Evolutionary conservation across 2,113 vertebrate genomes (phyloP), one percentile per base, ranked within the genome.

Genomic region (Atrichornis clamosus): DNA sequence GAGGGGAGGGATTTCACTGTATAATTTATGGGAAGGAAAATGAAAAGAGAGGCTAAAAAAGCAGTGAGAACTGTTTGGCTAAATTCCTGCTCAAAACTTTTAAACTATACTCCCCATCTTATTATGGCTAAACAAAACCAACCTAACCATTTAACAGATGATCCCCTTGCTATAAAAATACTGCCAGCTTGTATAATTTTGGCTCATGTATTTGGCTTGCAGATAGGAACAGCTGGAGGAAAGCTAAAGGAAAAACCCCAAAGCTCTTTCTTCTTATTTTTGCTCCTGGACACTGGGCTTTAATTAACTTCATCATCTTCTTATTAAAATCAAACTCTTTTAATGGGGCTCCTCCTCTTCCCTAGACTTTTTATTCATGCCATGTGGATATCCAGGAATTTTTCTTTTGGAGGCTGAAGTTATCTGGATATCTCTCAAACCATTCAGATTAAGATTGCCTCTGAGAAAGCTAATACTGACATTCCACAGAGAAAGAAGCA

Each of bases 241-340:
- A 93, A 96, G 86, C 39, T 82, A 94, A 95, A 95, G 64, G 62
- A 95, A 96, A 97, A 96, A 35, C 75, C 86, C 91, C 47, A 37
- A 84, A 96, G 94, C 81, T 73, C 58, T 85, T 53, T 92, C 77
- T 68, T 87, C 14, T 20, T 85, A 41, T 80, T 79, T 96, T 76
- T 89, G 65, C 69, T 96, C 60, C 62, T 3, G 7, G 68, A 93
- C 84, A 35, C 63, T 55, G 44, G 95, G 88, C 77, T 96, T 97
- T 96, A 97, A 97, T 97, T 97, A 97, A 96, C 94, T 97, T 95
- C 90, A 94, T 97, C 83, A 95, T 95, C 41, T 62, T 92, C 65
- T 92, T 95, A 95, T 94, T 94, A 97, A 97, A 96, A 92, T 94
- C 92, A 96, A 93, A 63, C 23, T 96, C 83, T 80, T 91, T 80